These are phyloP conservation scores for Cheirogaleus major DNA, from an alignment of 2,797 vertebrate genomes.

Conservation along the genomic window DNA sequence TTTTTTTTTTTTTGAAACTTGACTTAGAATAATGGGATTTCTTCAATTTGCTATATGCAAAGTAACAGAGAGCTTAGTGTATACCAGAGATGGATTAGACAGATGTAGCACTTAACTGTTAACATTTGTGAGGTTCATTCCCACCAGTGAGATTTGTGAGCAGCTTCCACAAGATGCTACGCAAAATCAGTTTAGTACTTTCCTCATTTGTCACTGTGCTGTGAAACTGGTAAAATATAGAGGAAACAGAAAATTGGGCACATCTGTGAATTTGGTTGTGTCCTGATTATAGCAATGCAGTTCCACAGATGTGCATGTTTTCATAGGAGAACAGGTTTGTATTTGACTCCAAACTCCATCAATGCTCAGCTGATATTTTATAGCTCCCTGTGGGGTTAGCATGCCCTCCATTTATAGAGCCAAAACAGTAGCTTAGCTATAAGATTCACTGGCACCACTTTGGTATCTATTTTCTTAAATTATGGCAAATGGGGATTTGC, in stretches of 20 bases:
- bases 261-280: constrained; percentile 76
- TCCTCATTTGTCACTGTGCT: constrained; percentile 70
- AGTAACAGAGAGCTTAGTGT: constrained; percentile 70
- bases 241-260: constrained; percentile 77
- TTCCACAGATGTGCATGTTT: constrained; percentile 76
- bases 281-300: constrained; percentile 62
- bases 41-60: constrained; percentile 34
- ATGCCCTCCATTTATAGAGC: constrained; percentile 7
- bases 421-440: constrained; percentile 62
- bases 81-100: constrained; percentile 67
- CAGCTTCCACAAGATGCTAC: constrained; percentile 36
- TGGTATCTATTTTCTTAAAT: constrained; percentile 75
- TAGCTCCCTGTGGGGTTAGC: constrained; percentile 36
- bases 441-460: constrained; percentile 51
- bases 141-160: constrained; percentile 63
- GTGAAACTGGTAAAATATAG: constrained; percentile 73
- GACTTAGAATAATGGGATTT: constrained; percentile 63
- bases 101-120: constrained; percentile 59
- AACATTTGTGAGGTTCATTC: constrained; percentile 53
- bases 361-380: constrained; percentile 67
- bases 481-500: constrained; percentile 58
- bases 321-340: constrained; percentile 67
- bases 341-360: constrained; percentile 62
- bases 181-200: constrained; percentile 59
- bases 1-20: constrained; percentile 14